phyloP scores from a whole-genome alignment of 2,888 invertebrate species.

The Erynnis tages region DNA sequence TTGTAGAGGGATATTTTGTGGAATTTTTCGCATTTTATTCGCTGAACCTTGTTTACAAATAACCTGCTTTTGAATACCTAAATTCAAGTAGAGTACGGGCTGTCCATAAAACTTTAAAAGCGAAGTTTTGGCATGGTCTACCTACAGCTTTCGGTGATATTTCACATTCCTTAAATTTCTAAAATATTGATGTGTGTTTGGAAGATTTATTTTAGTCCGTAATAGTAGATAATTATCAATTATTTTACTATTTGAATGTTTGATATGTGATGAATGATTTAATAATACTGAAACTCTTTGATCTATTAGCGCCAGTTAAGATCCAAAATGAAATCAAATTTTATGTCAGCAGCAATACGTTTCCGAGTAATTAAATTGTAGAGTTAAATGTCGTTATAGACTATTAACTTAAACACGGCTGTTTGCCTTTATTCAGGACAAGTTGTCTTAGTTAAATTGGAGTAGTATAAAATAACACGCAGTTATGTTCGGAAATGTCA shows the following conservation, averaged over 20 bases:
- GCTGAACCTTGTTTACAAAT: constrained; percentile 18
- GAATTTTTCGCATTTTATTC: constrained; percentile 22
- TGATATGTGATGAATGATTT: too few relatives aligned
- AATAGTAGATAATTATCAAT: too few relatives aligned
- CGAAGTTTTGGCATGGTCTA: constrained; percentile 4
- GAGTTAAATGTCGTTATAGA: neutral
- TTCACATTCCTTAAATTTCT: neutral
- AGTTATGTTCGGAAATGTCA: constrained; percentile 5
- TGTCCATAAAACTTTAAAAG: constrained; percentile 10
- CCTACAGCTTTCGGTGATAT: neutral
- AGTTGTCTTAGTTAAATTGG: constrained; percentile 4
- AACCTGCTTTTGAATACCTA: constrained; percentile 15
- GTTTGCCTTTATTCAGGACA: neutral
- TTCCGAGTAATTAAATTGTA: neutral
- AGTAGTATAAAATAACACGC: constrained; percentile 7
- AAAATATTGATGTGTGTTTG: too few relatives aligned
- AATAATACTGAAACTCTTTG: too few relatives aligned
- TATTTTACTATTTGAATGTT: too few relatives aligned
- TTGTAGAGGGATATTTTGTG: constrained; percentile 24
- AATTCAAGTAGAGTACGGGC: constrained; percentile 4
- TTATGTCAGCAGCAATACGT: neutral
- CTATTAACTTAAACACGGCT: neutral
- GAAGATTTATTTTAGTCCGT: too few relatives aligned
- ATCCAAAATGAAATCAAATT: neutral
- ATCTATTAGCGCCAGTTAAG: neutral